Base-by-base conservation (phyloP, 2,113 vertebrate species). In the Psittacus erithacus region DNA sequence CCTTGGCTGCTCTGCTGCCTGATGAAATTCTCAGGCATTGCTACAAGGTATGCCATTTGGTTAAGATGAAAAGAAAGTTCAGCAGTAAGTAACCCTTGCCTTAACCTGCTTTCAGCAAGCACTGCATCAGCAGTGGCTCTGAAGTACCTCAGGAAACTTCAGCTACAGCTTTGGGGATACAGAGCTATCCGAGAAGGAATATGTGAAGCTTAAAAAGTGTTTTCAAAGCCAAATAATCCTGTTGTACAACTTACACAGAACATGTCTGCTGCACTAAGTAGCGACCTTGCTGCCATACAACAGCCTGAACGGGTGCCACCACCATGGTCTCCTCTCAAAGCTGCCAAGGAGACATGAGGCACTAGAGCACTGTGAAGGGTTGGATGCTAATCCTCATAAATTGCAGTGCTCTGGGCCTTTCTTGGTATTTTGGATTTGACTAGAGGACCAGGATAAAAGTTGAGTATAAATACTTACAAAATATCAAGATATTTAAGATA, bases 211-310 rank as follows among this genome's bases (percentile, higher is more conserved):
- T 70, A 16, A 50, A 63, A 78, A 79, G 27, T 43, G 86, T 85
- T 94, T 96, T 95, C 83, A 95, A 81, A 91, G 88, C 46, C 84
- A 94, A 94, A 93, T 95, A 75, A 96, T 71, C 87, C 92, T 92
- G 78, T 94, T 96, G 74, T 84, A 82, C 78, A 92, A 94, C 77
- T 96, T 81, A 81, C 73, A 82, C 22, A 20, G 91, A 87, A 86
- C 68, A 84, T 15, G 49, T 82, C 94, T 92, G 95, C 94, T 96
- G 96, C 92, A 95, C 90, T 94, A 94, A 94, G 90, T 47, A 77
- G 93, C 84, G 85, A 92, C 88, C 86, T 96, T 90, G 85, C 88
- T 96, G 86, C 82, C 79, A 87, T 96, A 4, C 70, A 14, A 24
- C 91, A 80, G 69, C 95, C 93, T 91, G 52, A 59, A 82, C 29